Evolutionary conservation across 2,797 vertebrate genomes (phyloP).

Genomic region (Craterocephalus amniculus): DNA sequence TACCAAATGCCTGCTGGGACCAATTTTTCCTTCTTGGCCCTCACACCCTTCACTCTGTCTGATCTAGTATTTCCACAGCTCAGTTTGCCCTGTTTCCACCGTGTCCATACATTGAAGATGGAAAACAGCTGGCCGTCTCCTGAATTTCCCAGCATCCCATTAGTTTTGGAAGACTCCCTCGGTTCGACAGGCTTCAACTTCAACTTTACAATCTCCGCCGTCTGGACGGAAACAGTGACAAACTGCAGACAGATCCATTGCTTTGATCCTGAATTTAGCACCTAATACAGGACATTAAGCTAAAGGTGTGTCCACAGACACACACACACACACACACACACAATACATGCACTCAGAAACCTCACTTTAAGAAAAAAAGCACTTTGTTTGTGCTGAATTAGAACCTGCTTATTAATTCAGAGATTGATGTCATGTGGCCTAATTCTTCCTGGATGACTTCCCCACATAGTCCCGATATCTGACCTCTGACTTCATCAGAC

Average conservation of each 20-base stretch:
- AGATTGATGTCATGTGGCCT: not conserved
- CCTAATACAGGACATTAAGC: conserved; percentile 37
- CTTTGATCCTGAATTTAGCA: conserved; percentile 60
- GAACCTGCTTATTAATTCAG: not conserved
- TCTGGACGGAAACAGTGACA: conserved; percentile 66
- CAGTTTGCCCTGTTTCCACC: conserved; percentile 21
- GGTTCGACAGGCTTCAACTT: conserved; percentile 46
- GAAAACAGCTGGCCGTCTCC: conserved; percentile 66
- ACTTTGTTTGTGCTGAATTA: not conserved
- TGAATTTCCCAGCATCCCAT: conserved; percentile 58
- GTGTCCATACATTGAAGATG: conserved; percentile 55
- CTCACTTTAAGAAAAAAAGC: conserved; percentile 3
- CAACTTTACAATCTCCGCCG: conserved; percentile 36
- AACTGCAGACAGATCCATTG: conserved; percentile 43
- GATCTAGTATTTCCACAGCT: conserved; percentile 50
- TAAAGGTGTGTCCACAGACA: conserved; percentile 3
- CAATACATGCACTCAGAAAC: not conserved
- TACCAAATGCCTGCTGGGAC: conserved; percentile 13
- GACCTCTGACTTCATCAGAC: not conserved
- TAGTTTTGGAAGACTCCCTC: conserved; percentile 39
- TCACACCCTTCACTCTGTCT: conserved; percentile 39
- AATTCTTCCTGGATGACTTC: conserved; percentile 1
- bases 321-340: not conserved
- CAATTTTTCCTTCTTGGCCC: conserved; percentile 19
- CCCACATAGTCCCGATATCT: conserved; percentile 1